Conservation (phyloP, 2,113 vertebrate genomes). For the Panurus biarmicus region DNA sequence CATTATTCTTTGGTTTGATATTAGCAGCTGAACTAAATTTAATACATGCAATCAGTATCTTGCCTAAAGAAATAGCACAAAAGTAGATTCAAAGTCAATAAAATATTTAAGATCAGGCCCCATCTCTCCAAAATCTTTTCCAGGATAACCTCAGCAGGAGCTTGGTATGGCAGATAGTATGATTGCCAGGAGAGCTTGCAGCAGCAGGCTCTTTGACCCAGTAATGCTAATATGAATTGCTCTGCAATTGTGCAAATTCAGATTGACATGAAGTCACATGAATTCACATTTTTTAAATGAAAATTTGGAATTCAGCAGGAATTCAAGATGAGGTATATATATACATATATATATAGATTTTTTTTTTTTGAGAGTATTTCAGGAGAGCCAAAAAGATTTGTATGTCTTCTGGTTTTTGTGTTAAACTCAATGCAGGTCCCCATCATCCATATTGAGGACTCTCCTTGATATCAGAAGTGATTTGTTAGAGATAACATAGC, state of each 20-base stretch:
- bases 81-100: background rate
- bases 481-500: background rate
- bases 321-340: background rate
- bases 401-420: background rate
- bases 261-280: background rate
- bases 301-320: background rate
- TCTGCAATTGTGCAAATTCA: background rate
- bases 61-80: background rate
- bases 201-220: background rate
- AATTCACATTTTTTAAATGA: background rate
- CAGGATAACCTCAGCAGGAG: background rate
- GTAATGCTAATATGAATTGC: background rate
- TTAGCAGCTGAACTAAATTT: background rate
- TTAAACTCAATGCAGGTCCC: background rate
- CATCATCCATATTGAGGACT: background rate
- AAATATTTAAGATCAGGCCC: background rate
- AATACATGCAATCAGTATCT: background rate
- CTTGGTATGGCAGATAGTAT: background rate
- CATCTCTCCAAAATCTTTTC: background rate
- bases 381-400: background rate
- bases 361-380: background rate
- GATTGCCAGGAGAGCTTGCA: background rate
- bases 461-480: background rate
- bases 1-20: background rate
- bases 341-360: too few relatives aligned